These are phyloP conservation scores for Conus canariensis DNA, from an alignment of 2,888 invertebrate species.

Conservation along the genomic window DNA sequence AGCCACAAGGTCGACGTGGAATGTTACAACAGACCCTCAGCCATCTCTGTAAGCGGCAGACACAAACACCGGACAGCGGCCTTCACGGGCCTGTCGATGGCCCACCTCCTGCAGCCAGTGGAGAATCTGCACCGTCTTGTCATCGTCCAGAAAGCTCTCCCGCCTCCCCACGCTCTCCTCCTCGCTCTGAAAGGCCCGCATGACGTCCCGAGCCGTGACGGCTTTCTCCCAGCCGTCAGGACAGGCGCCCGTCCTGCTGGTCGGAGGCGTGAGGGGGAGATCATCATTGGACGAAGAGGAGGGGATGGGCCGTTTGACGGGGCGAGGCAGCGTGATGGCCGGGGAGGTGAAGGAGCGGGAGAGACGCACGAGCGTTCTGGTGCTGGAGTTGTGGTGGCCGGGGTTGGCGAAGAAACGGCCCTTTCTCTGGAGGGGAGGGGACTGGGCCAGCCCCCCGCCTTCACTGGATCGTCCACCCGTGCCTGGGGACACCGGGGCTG, in stretches of 20 bases:
- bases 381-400: constrained; percentile 25
- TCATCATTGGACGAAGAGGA: constrained; percentile 28
- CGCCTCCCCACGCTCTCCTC: neutral
- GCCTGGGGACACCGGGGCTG: neutral
- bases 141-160: constrained; percentile 36
- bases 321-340: constrained; percentile 36
- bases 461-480: neutral
- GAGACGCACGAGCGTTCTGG: constrained; percentile 40
- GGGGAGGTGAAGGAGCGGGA: constrained; percentile 38
- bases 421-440: constrained; percentile 37
- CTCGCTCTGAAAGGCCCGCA: constrained; percentile 1
- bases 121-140: constrained; percentile 41
- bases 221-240: neutral
- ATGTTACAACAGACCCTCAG: neutral
- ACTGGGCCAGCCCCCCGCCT: constrained; percentile 15
- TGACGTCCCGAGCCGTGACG: neutral
- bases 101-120: constrained; percentile 43
- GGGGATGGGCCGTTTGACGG: constrained; percentile 27
- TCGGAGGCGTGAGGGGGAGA: neutral
- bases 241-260: neutral
- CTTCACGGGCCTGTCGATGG: constrained; percentile 35
- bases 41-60: constrained; percentile 13
- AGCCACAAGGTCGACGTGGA: too few species aligned
- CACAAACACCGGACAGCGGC: constrained; percentile 33
- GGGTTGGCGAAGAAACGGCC: constrained; percentile 41